Evolutionary conservation across 2,797 vertebrate species (phyloP).

Genomic region (Nothura maculosa): DNA sequence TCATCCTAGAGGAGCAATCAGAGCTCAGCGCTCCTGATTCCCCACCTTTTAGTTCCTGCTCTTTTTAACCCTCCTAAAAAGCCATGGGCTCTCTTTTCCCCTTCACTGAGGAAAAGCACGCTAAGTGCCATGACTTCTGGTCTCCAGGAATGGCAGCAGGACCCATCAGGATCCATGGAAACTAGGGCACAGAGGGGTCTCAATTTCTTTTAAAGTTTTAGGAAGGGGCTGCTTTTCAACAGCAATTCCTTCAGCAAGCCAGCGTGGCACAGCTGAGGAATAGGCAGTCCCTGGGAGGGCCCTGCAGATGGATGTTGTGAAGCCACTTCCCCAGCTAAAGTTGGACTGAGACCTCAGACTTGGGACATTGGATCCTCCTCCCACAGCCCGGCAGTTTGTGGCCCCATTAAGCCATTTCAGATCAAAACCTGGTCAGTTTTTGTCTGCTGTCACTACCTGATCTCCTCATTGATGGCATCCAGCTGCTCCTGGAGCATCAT

Average conservation of each 20-base stretch:
- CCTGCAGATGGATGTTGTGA: neutral
- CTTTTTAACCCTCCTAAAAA: neutral
- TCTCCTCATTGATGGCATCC: slow-evolving; percentile 97
- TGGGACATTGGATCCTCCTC: neutral
- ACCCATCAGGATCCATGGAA: neutral
- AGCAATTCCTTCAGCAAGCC: neutral
- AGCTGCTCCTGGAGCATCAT: slow-evolving; percentile 97
- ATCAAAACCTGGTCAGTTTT: neutral
- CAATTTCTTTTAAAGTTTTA: neutral
- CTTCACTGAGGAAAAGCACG: neutral
- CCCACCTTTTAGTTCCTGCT: neutral
- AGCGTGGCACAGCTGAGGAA: neutral
- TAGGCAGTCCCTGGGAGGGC: neutral
- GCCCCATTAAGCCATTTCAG: fast-evolving
- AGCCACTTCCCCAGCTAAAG: neutral
- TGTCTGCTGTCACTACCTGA: slow-evolving; percentile 82
- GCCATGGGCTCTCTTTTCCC: neutral
- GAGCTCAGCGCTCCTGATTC: neutral
- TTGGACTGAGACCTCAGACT: neutral
- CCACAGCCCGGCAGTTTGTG: fast-evolving
- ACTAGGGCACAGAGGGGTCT: neutral
- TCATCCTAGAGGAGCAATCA: slow-evolving; percentile 85
- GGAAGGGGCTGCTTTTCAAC: neutral
- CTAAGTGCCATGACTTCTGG: fast-evolving
- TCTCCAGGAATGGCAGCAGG: neutral